Percentiles rank a stretch among this genome's conserved stretches.
Evolutionary conservation across 2,113 vertebrate species (phyloP).

Genomic region (Willisornis vidua): DNA sequence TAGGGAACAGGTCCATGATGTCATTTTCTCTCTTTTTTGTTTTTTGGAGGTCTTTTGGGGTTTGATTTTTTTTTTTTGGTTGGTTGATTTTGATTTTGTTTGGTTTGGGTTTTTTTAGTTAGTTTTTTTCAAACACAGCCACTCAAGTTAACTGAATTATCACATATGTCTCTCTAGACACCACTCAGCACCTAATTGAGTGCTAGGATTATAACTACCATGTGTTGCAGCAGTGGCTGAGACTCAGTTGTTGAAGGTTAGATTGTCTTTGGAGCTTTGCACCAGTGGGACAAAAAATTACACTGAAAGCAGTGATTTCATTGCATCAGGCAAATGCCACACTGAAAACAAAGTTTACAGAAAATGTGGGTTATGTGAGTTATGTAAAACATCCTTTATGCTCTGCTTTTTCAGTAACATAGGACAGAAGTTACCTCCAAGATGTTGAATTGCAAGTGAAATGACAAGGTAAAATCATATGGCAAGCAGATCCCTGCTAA

Average conservation of each 20-base stretch:
- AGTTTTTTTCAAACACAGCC: background rate
- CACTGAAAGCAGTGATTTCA: background rate
- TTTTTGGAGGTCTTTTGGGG: too few relatives aligned
- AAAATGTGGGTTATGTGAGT: background rate
- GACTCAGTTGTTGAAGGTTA: background rate
- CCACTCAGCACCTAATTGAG: slow-evolving; percentile 32
- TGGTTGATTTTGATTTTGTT: background rate
- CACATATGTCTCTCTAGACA: background rate
- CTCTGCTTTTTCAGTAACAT: background rate
- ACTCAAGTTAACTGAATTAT: background rate
- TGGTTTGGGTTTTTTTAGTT: background rate
- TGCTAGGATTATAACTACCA: background rate
- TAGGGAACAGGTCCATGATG: background rate
- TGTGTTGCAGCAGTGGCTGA: background rate
- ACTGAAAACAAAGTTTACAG: background rate
- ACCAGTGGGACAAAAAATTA: background rate
- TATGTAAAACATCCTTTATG: background rate
- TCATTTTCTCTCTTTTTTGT: background rate
- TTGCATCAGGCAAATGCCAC: background rate
- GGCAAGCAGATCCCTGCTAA: background rate
- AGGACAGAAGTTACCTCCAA: background rate
- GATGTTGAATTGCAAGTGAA: background rate
- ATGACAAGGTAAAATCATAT: background rate
- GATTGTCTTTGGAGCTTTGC: slow-evolving; percentile 17
- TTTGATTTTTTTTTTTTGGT: background rate